Conservation (phyloP, 2,888 invertebrate species). For the Serripes groenlandicus region DNA sequence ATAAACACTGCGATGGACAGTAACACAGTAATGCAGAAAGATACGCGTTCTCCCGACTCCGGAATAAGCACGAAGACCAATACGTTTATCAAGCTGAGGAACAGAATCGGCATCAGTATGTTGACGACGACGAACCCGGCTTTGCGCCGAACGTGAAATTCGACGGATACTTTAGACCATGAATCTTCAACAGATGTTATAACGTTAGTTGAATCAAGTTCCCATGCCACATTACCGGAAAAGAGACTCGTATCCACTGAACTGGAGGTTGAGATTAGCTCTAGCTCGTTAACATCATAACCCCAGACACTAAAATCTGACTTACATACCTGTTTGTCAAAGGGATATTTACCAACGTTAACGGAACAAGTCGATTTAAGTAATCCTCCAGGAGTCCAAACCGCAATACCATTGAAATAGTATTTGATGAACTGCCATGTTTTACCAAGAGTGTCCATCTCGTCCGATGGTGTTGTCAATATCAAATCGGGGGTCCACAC, state of each 20-base stretch:
- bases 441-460: conserved; percentile 46
- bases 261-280: not conserved
- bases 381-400: conserved; percentile 44
- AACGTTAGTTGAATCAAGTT: not conserved
- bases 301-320: conserved; percentile 49
- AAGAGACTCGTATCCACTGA: not conserved
- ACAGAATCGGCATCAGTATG: conserved; percentile 58
- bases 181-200: too few relatives aligned
- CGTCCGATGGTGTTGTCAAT: conserved; percentile 55
- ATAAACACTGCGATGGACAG: conserved; percentile 61
- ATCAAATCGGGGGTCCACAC: conserved; percentile 64
- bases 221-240: not conserved
- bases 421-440: conserved; percentile 50
- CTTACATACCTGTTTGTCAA: conserved; percentile 58
- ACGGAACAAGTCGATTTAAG: conserved; percentile 57
- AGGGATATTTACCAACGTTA: conserved; percentile 57
- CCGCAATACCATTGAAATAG: conserved; percentile 36
- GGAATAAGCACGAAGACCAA: conserved; percentile 58
- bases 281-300: conserved; percentile 41
- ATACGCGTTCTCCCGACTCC: conserved; percentile 64
- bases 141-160: conserved; percentile 7
- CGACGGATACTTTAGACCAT: not conserved
- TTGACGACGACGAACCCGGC: conserved; percentile 46
- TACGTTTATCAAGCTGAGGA: conserved; percentile 58
- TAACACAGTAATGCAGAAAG: conserved; percentile 60